Evolutionary conservation across 2,797 vertebrate species (phyloP).

Genomic region (Danio aesculapii): DNA sequence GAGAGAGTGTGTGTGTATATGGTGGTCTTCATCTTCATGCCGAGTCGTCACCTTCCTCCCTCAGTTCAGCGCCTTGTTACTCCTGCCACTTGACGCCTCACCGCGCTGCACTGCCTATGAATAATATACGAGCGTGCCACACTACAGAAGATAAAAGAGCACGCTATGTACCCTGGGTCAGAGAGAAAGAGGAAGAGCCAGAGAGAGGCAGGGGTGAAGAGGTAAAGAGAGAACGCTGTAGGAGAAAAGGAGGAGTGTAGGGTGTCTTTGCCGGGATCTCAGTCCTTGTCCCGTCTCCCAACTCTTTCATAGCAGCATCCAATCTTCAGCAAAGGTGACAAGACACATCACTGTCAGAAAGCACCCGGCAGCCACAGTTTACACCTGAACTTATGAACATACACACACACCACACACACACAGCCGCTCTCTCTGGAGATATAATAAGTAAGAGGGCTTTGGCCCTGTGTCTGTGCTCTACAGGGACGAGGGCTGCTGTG

Average conservation of each 20-base stretch:
- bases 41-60: constrained; percentile 67
- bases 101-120: constrained; percentile 80
- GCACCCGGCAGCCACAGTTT: no score
- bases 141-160: constrained; percentile 83
- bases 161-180: constrained; percentile 75
- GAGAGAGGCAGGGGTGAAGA: constrained; percentile 66
- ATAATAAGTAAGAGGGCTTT: constrained; percentile 86
- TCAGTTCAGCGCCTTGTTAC: constrained; percentile 81
- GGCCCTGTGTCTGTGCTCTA: constrained; percentile 80
- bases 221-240: constrained; percentile 53
- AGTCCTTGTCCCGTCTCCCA: constrained; percentile 56
- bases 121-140: constrained; percentile 84
- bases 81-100: constrained; percentile 80
- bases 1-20: constrained; percentile 30
- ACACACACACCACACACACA: constrained; percentile 60
- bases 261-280: constrained; percentile 72
- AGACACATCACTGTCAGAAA: constrained; percentile 88
- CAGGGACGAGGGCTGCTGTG: constrained; percentile 78
- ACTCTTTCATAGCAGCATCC: constrained; percentile 73
- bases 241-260: constrained; percentile 56
- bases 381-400: constrained; percentile 51
- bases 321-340: constrained; percentile 87
- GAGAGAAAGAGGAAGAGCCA: constrained; percentile 66
- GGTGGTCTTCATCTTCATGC: constrained; percentile 50
- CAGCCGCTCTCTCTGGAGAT: constrained; percentile 84